Conservation (phyloP, 2,113 vertebrate species). For the Eudyptes chrysolophus region DNA sequence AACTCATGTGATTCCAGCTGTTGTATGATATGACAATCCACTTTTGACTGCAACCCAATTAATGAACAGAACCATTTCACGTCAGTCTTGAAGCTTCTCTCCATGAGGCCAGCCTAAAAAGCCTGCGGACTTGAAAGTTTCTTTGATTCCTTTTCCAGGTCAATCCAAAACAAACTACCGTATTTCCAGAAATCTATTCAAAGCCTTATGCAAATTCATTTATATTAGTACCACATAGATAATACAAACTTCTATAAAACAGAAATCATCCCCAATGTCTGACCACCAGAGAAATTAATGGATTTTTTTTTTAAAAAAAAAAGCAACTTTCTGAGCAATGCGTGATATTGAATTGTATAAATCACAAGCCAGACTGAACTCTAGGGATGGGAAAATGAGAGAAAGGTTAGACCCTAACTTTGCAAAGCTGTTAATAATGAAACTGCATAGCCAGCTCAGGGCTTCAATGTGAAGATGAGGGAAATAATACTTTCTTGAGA, state of each 20-base stretch:
- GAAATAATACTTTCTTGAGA: not conserved
- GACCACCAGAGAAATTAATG: not conserved
- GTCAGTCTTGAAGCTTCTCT: not conserved
- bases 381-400: not conserved
- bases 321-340: not conserved
- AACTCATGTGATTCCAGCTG: not conserved
- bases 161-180: not conserved
- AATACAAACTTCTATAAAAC: not conserved
- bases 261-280: not conserved
- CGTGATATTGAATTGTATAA: not conserved
- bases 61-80: not conserved
- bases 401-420: not conserved
- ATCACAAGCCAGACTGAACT: not conserved
- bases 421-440: not conserved
- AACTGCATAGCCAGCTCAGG: not conserved
- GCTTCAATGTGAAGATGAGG: not conserved
- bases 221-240: not conserved
- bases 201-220: not conserved
- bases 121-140: not conserved
- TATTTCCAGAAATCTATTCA: not conserved
- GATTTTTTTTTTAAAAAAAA: not conserved
- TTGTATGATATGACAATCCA: not conserved
- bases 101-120: not conserved
- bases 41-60: not conserved
- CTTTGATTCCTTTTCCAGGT: not conserved